Conservation (phyloP, 2,888 invertebrate species). For the Diaprepes abbreviatus region DNA sequence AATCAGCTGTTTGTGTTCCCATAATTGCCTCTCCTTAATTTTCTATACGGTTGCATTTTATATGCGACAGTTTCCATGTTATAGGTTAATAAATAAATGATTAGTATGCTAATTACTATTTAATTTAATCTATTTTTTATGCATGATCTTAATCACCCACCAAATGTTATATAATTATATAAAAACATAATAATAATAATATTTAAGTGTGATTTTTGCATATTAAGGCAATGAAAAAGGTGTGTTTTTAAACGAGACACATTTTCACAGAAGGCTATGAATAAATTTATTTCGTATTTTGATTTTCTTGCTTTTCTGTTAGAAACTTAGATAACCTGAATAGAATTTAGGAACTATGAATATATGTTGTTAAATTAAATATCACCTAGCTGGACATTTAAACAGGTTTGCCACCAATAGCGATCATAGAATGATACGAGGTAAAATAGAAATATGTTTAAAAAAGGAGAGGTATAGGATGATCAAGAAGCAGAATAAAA, state of each 20-base stretch:
- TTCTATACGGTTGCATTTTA: conserved; percentile 12
- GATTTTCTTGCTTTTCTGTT: too few species aligned
- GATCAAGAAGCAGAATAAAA: too few species aligned
- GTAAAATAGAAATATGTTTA: too few species aligned
- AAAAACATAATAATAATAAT: conserved; percentile 1
- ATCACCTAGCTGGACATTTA: too few species aligned
- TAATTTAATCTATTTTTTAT: conserved; percentile 11
- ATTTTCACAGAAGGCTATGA: not conserved
- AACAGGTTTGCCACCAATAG: too few species aligned
- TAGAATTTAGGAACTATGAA: too few species aligned
- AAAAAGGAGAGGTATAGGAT: too few species aligned
- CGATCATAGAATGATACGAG: too few species aligned
- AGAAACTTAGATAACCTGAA: too few species aligned
- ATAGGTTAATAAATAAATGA: conserved; percentile 4
- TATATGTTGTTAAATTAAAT: too few species aligned
- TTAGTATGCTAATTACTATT: conserved; percentile 6
- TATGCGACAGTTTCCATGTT: conserved; percentile 4
- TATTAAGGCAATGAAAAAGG: conserved; percentile 3
- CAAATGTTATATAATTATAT: conserved; percentile 19
- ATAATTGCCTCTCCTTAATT: conserved; percentile 12
- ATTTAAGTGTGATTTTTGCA: conserved; percentile 12
- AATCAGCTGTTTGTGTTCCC: conserved; percentile 16
- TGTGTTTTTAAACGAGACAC: not conserved
- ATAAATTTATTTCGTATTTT: too few species aligned
- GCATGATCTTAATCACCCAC: conserved; percentile 7